Percentiles rank a stretch among this genome's conserved stretches.
Conservation (phyloP, 2,888 invertebrate genomes). For the Drosophila monieri region DNA sequence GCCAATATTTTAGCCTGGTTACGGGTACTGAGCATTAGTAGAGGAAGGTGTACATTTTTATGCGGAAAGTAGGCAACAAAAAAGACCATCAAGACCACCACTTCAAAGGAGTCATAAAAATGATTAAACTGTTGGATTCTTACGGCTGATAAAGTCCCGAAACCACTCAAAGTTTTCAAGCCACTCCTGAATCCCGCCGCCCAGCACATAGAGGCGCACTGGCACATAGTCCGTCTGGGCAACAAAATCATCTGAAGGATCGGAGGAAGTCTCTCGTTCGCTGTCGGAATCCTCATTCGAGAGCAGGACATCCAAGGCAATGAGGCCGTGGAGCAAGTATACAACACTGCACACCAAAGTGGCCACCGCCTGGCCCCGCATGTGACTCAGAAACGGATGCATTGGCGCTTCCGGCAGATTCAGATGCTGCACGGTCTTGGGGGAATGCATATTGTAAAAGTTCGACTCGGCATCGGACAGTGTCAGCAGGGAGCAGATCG, state of each 20-base stretch:
- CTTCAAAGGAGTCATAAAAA: no score
- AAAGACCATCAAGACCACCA: background rate
- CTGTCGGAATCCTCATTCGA: conserved; percentile 26
- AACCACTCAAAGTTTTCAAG: conserved; percentile 48
- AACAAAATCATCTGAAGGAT: background rate
- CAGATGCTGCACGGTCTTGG: accelerated
- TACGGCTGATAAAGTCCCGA: conserved; percentile 23
- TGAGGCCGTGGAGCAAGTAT: conserved; percentile 53
- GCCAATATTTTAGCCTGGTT: background rate
- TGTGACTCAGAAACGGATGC: conserved; percentile 40
- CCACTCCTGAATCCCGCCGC: conserved; percentile 12
- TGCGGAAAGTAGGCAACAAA: conserved; percentile 1
- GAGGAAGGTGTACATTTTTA: background rate
- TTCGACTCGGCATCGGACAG: conserved; percentile 43
- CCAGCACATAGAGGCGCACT: conserved; percentile 42
- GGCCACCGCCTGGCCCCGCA: conserved; percentile 43
- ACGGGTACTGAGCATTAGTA: background rate
- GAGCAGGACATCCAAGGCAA: conserved; percentile 51
- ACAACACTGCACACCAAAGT: conserved; percentile 28
- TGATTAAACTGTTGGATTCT: background rate
- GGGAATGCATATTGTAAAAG: conserved; percentile 31
- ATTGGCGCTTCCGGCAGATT: conserved; percentile 20
- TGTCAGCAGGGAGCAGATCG: conserved; percentile 41
- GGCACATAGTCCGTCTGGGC: conserved; percentile 15
- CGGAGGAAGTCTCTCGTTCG: background rate